Percentiles rank a stretch among this genome's conserved stretches.
Evolutionary conservation across 2,113 vertebrate species (phyloP).

Genomic region (Anhinga rufa): DNA sequence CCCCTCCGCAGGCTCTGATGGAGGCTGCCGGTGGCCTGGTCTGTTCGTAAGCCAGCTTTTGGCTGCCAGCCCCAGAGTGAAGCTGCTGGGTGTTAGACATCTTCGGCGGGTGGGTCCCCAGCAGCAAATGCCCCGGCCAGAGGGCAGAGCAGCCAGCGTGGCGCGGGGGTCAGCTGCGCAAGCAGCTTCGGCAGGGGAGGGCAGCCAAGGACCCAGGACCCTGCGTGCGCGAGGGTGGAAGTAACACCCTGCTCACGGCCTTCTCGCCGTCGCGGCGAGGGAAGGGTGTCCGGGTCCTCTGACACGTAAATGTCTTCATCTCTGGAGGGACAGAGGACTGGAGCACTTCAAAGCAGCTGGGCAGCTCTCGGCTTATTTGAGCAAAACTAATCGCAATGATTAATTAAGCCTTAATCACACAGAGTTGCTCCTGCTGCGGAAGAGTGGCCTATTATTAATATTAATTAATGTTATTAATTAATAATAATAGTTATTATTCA

Average conservation of each 20-base stretch:
- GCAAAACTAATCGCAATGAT: slow-evolving; percentile 6
- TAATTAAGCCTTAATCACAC: slow-evolving; percentile 18
- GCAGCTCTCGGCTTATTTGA: background rate
- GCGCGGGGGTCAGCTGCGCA: fast-evolving
- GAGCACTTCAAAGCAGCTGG: background rate
- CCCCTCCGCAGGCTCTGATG: fast-evolving
- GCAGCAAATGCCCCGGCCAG: too few species aligned
- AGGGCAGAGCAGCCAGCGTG: fast-evolving
- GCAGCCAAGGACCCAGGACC: background rate
- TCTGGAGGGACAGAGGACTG: background rate
- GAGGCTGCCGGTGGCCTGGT: background rate
- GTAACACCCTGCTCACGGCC: too few species aligned
- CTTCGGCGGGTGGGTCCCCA: fast-evolving
- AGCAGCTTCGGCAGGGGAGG: fast-evolving
- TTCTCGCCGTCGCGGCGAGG: fast-evolving
- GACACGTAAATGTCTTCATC: background rate
- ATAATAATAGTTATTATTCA: background rate
- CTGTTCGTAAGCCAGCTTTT: background rate
- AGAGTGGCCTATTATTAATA: slow-evolving; percentile 15
- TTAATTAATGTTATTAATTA: slow-evolving; percentile 24
- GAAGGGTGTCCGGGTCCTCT: background rate
- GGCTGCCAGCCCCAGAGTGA: background rate
- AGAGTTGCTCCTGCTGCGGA: background rate
- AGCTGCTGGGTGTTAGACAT: background rate
- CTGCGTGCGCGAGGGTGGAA: fast-evolving